These are phyloP conservation scores for Drosophila pandora DNA, from an alignment of 1,140 invertebrate genomes.

Conservation along the genomic window DNA sequence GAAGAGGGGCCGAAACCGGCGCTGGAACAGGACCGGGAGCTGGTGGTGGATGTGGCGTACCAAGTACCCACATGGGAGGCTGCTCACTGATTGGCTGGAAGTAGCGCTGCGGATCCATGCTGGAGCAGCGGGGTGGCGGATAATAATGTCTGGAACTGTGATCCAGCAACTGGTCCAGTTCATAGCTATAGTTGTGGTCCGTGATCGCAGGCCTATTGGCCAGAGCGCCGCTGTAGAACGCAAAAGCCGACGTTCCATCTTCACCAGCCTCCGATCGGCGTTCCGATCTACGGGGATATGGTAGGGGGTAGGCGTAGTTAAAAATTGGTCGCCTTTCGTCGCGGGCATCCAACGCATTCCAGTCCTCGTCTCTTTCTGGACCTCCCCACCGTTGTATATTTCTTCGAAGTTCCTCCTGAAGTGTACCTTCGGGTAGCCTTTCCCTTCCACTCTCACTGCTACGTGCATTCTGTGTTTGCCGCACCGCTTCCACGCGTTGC, in stretches of 20 bases:
- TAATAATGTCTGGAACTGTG: constrained; percentile 22
- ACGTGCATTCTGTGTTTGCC: not conserved
- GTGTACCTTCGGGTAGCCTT: not conserved
- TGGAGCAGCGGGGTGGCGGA: constrained; percentile 51
- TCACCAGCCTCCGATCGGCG: constrained; percentile 22
- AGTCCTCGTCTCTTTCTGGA: not conserved
- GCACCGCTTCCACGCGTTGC: constrained; percentile 1
- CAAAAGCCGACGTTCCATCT: constrained; percentile 59
- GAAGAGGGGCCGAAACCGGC: constrained; percentile 3
- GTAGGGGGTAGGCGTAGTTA: constrained; percentile 38
- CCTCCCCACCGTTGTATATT: not conserved
- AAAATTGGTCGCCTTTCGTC: constrained; percentile 23
- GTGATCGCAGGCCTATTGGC: constrained; percentile 56
- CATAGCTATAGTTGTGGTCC: constrained; percentile 71
- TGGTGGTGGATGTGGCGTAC: constrained; percentile 18
- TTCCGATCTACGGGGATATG: constrained; percentile 21
- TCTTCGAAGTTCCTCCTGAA: not conserved
- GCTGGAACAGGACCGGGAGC: constrained; percentile 18
- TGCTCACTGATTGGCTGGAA: constrained; percentile 62
- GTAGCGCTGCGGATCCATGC: constrained; percentile 63
- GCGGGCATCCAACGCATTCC: constrained; percentile 1
- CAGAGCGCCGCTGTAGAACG: constrained; percentile 67
- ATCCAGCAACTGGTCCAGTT: constrained; percentile 49
- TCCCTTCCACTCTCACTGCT: not conserved
- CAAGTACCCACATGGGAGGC: constrained; percentile 55